These are phyloP conservation scores for Panzeria rudis DNA, from an alignment of 2,888 invertebrate genomes.

Conservation along the genomic window DNA sequence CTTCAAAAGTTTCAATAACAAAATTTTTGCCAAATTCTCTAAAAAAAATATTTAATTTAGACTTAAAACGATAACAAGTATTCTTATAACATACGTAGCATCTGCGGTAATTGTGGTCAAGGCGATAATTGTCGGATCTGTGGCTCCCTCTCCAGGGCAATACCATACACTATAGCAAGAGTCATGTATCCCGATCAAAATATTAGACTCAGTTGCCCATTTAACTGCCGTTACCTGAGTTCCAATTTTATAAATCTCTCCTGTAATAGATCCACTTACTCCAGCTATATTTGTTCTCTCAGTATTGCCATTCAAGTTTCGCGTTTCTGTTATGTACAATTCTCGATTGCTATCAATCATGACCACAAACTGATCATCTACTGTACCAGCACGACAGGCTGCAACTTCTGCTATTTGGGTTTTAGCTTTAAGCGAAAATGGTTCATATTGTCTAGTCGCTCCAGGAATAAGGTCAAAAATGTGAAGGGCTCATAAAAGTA, in stretches of 20 bases:
- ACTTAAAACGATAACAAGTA: background rate
- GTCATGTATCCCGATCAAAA: slow-evolving; percentile 91
- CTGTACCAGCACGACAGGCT: slow-evolving; percentile 92
- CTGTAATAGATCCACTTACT: slow-evolving; percentile 39
- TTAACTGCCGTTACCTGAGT: slow-evolving; percentile 85
- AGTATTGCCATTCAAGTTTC: slow-evolving; percentile 76
- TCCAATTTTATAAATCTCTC: slow-evolving; percentile 82
- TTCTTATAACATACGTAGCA: slow-evolving; percentile 80
- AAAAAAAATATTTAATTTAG: slow-evolving; percentile 13
- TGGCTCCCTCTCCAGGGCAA: slow-evolving; percentile 89
- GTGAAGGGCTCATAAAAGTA: slow-evolving; percentile 86
- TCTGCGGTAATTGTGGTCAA: slow-evolving; percentile 86
- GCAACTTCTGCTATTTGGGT: slow-evolving; percentile 92
- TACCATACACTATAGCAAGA: slow-evolving; percentile 92
- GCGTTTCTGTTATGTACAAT: slow-evolving; percentile 89
- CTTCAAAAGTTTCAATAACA: slow-evolving; percentile 91
- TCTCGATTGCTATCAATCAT: slow-evolving; percentile 95
- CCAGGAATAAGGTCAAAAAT: slow-evolving; percentile 90
- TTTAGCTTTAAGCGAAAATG: slow-evolving; percentile 86
- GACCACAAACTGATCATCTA: slow-evolving; percentile 92
- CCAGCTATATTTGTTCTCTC: slow-evolving; percentile 56
- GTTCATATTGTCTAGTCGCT: slow-evolving; percentile 86
- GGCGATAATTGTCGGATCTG: slow-evolving; percentile 88
- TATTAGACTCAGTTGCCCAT: slow-evolving; percentile 90
- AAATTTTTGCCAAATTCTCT: slow-evolving; percentile 96